Conservation (phyloP, 2,113 vertebrate species). For the Cyanocitta stelleri region DNA sequence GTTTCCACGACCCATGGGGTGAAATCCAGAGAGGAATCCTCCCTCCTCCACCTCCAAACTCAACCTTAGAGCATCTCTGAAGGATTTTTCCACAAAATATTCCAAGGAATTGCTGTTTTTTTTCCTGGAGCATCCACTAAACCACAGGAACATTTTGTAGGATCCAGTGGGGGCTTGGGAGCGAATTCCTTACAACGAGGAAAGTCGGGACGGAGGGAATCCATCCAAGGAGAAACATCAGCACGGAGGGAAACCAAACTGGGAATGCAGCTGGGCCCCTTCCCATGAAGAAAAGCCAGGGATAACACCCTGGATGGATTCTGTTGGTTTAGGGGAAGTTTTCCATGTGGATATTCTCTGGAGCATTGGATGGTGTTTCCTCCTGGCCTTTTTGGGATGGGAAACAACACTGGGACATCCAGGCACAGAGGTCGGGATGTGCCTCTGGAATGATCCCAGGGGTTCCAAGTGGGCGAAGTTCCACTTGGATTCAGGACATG, state of each 20-base stretch:
- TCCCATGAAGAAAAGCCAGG: background rate
- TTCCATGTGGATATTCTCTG: background rate
- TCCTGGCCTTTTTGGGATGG: background rate
- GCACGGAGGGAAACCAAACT: background rate
- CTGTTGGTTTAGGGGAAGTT: background rate
- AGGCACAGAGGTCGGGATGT: background rate
- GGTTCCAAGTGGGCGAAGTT: background rate
- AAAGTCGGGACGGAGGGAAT: background rate
- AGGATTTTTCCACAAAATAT: background rate
- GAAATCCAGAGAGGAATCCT: background rate
- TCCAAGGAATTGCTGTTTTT: rapidly evolving
- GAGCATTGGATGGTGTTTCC: background rate
- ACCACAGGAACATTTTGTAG: rapidly evolving
- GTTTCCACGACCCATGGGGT: rapidly evolving
- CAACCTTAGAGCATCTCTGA: background rate
- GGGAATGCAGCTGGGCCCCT: background rate
- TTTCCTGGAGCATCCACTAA: background rate
- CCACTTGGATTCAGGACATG: background rate
- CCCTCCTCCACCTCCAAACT: background rate
- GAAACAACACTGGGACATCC: background rate
- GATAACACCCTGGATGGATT: background rate
- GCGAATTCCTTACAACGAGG: background rate
- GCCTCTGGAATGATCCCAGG: background rate
- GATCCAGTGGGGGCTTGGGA: background rate
- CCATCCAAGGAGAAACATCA: background rate